Percentiles rank a stretch among this genome's conserved stretches.
Evolutionary conservation across 2,797 vertebrate genomes (phyloP).

Genomic region (Chromis chromis): DNA sequence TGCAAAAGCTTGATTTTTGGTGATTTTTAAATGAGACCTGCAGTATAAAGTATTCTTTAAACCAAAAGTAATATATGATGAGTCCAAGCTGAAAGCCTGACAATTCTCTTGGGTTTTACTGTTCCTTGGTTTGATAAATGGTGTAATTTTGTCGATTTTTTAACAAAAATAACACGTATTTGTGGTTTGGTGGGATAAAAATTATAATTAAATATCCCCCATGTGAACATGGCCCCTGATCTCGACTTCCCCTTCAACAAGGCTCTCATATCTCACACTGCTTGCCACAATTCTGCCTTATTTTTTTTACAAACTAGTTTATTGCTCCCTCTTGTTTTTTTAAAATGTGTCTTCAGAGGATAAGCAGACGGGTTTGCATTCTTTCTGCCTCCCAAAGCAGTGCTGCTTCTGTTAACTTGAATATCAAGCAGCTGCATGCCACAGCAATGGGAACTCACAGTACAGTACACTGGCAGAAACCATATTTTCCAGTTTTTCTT

Average conservation of each 20-base stretch:
- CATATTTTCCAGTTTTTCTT: background rate
- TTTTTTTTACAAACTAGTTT: conserved; percentile 15
- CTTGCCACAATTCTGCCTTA: background rate
- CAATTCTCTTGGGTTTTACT: no score
- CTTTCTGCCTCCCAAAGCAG: conserved; percentile 35
- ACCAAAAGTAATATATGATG: no score
- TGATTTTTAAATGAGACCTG: no score
- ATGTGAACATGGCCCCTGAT: conserved; percentile 1
- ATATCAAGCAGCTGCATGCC: conserved; percentile 28
- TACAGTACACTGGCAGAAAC: background rate
- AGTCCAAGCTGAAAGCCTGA: no score
- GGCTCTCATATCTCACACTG: conserved; percentile 7
- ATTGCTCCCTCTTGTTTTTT: conserved; percentile 28
- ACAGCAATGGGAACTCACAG: conserved; percentile 11
- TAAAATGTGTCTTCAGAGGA: conserved; percentile 41
- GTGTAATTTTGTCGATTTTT: no score
- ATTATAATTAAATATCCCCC: background rate
- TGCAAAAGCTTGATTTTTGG: no score
- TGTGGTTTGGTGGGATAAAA: background rate
- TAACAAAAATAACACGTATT: no score
- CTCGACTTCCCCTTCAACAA: conserved; percentile 10
- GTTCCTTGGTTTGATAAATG: no score
- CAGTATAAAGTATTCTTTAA: no score
- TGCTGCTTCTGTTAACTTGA: conserved; percentile 20
- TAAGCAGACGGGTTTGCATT: conserved; percentile 9